Conservation (phyloP, 92 coral and sea anemone genomes). For the Parazoanthus atlanticus region DNA sequence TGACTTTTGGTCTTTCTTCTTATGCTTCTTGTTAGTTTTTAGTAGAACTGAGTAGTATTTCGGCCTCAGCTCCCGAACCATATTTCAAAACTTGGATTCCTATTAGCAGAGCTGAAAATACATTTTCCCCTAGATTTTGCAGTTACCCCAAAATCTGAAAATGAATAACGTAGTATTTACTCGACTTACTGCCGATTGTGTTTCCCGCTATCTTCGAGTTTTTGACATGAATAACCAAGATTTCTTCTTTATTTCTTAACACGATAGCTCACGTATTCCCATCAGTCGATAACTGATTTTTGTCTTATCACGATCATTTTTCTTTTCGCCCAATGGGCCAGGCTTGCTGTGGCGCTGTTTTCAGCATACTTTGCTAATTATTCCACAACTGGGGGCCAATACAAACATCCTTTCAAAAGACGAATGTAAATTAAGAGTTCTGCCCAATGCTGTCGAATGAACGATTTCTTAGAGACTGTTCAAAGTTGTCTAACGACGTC, state of each 20-base stretch:
- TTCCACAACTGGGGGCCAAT: slow-evolving; percentile 32
- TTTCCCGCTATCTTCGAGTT: not conserved
- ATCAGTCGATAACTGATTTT: not conserved
- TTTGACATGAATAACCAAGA: not conserved
- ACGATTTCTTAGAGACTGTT: not conserved
- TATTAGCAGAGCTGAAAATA: not conserved
- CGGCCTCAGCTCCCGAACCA: not conserved
- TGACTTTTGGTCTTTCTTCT: not conserved
- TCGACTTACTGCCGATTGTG: not conserved
- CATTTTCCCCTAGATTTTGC: not conserved
- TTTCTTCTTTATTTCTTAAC: not conserved
- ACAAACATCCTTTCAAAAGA: slow-evolving; percentile 7
- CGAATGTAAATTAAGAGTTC: not conserved
- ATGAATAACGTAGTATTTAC: not conserved
- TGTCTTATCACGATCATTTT: not conserved
- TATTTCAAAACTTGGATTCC: no score
- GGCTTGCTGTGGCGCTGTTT: not conserved
- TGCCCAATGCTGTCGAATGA: not conserved
- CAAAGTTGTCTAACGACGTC: not conserved
- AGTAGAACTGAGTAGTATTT: not conserved
- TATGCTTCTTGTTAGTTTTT: not conserved
- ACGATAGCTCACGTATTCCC: not conserved
- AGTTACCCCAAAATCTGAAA: not conserved
- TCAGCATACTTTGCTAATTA: not conserved
- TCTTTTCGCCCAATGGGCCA: not conserved